Base-by-base conservation (phyloP, 1,140 invertebrate genomes). In the Subanguina moxae region DNA sequence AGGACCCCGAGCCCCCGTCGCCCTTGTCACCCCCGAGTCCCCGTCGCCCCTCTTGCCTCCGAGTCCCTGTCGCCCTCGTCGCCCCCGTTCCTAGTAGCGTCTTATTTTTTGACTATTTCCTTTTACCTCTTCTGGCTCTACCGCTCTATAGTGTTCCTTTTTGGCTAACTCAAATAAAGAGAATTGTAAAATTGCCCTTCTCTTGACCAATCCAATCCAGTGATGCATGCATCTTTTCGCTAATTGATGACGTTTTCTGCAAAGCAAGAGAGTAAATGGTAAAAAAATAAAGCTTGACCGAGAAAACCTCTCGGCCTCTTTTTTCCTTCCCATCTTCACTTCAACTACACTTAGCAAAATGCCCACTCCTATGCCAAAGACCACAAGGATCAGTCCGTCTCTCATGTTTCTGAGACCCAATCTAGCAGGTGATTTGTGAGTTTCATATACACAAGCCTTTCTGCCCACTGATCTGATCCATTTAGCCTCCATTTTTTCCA, bases 401-500 rank as follows among this genome's bases (percentile, higher is more conserved):
- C 75, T 62, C 78, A 80, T 80, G 61, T 76, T 76, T 17, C 61
- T 48, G 5, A 80, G 59, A 58, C 80, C 80, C 5, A 80, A 58
- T 58, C 78, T 42, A 19, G 78, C 78, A 8, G 78, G 78, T 15
- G 80, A 59, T 68, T 82, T 82, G 46, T 66, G 68, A 9, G 42
- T 64, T 43, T 77, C 68, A 23, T 74, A 58, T 13, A 62, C 27
- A 65, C 75, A 82, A 32, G 30, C 23, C 67, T 23, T 67, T 27
- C 27, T 25, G 23, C 62, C 62, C 25, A 58, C 57, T 42, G 46
- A 56, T 32, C 17, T 85, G 62, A 99, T 97, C 94, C 94, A 99
- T 82, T 90, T 88, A 72, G 92, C 92, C 83, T 98, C 94, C 64
- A 97, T 84, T 56, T 89, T 88, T 84, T 97, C 94, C 93, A 99